These are phyloP conservation scores for Gouania willdenowi DNA, from an alignment of 2,797 vertebrate species.

Conservation along the genomic window DNA sequence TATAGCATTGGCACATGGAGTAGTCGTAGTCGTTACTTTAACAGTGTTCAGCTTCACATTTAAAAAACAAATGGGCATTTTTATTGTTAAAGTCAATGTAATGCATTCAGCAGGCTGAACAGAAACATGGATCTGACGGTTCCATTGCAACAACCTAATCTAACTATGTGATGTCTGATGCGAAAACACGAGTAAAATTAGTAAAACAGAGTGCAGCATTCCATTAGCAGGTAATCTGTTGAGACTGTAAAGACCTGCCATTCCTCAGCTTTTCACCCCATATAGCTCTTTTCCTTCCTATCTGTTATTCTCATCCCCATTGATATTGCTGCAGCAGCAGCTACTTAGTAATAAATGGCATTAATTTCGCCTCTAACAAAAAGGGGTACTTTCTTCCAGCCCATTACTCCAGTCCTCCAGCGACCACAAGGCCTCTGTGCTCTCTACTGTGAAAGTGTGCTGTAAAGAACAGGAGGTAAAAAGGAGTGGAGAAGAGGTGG, in stretches of 20 bases:
- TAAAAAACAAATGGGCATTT: too few species aligned
- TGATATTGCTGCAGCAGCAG: slow-evolving; percentile 26
- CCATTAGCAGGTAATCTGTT: slow-evolving; percentile 25
- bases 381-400: slow-evolving; percentile 65
- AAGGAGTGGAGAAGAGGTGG: slow-evolving; percentile 10
- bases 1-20: too few species aligned
- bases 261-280: background rate
- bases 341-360: slow-evolving; percentile 67
- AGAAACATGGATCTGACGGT: background rate
- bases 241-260: slow-evolving; percentile 23
- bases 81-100: too few species aligned
- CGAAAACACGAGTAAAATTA: slow-evolving; percentile 28
- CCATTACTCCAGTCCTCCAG: slow-evolving; percentile 58
- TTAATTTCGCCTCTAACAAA: slow-evolving; percentile 57
- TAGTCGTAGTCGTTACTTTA: too few species aligned
- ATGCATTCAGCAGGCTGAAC: slow-evolving; percentile 3
- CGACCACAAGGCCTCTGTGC: slow-evolving; percentile 50
- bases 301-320: slow-evolving; percentile 2
- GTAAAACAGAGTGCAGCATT: slow-evolving; percentile 28
- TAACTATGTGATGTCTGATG: background rate
- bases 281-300: background rate
- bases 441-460: slow-evolving; percentile 35
- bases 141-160: background rate
- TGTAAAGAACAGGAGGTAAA: slow-evolving; percentile 40
- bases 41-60: too few species aligned